Evolutionary conservation across 2,888 invertebrate species (phyloP).

Genomic region (Bellardia pandia): DNA sequence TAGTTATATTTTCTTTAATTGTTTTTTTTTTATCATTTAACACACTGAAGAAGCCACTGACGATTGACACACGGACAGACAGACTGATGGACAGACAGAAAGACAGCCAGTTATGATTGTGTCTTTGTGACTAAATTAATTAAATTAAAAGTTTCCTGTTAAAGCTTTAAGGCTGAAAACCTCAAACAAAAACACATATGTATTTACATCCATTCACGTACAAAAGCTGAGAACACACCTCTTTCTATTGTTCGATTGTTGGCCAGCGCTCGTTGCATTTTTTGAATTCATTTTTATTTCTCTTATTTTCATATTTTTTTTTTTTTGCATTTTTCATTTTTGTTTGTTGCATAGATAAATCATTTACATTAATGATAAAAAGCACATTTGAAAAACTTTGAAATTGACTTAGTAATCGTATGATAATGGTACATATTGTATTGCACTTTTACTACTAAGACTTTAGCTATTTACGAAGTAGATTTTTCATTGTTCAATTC

Average conservation of each 20-base stretch:
- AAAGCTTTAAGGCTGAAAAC: slow-evolving; percentile 76
- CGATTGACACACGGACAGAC: not conserved
- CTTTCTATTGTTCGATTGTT: slow-evolving; percentile 54
- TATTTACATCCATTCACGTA: not conserved
- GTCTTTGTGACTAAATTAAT: slow-evolving; percentile 83
- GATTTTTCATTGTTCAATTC: no score
- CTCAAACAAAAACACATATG: not conserved
- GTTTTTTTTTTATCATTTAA: slow-evolving; percentile 39
- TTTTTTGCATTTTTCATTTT: slow-evolving; percentile 42
- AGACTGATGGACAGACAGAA: not conserved
- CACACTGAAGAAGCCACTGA: slow-evolving; percentile 7
- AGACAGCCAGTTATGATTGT: slow-evolving; percentile 77
- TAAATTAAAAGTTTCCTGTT: slow-evolving; percentile 84
- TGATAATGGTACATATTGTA: slow-evolving; percentile 10
- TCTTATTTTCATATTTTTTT: not conserved
- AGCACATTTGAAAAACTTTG: slow-evolving; percentile 28
- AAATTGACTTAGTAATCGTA: slow-evolving; percentile 31
- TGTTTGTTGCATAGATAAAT: slow-evolving; percentile 54
- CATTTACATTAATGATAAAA: slow-evolving; percentile 49
- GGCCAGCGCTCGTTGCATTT: slow-evolving; percentile 38
- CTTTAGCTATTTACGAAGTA: not conserved
- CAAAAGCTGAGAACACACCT: slow-evolving; percentile 53
- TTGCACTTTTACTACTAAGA: not conserved
- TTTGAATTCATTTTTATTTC: slow-evolving; percentile 19
- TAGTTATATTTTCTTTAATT: slow-evolving; percentile 21